These are phyloP conservation scores for Zosterops hypoxanthus DNA, from an alignment of 2,113 vertebrate genomes.

Conservation along the genomic window DNA sequence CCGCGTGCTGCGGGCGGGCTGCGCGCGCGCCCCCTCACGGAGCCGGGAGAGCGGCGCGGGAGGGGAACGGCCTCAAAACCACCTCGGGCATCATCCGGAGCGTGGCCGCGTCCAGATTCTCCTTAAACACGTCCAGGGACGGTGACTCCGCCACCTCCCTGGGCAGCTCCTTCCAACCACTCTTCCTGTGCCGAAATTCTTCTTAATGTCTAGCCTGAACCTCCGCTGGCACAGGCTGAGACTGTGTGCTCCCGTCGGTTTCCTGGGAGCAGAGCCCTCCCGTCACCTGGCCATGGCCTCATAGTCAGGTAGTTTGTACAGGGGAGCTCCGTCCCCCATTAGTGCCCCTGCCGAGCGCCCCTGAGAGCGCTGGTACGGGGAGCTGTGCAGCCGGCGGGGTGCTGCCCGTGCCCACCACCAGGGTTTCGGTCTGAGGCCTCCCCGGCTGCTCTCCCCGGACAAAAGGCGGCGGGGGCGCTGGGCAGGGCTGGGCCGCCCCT, in stretches of 20 bases:
- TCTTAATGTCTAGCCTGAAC: too few relatives aligned
- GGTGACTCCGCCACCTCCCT: neutral
- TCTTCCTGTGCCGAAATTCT: neutral
- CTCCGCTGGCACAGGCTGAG: neutral
- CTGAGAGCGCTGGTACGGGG: accelerated
- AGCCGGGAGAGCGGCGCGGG: too few relatives aligned
- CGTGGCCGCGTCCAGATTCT: accelerated
- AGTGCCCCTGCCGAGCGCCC: accelerated
- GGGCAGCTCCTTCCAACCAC: neutral
- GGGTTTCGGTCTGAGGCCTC: accelerated
- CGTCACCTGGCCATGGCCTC: neutral
- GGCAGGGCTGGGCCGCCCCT: neutral
- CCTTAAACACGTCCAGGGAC: neutral
- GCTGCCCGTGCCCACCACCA: neutral
- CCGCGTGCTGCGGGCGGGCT: too few relatives aligned
- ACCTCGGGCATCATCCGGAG: accelerated
- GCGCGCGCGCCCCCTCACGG: too few relatives aligned
- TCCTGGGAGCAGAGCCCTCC: neutral
- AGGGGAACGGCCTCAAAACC: too few relatives aligned
- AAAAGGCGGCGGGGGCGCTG: neutral
- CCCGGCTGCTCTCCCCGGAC: too few relatives aligned
- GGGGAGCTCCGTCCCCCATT: neutral
- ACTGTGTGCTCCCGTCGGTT: neutral
- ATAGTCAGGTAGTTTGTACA: neutral
- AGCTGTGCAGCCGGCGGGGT: neutral